Conservation (phyloP, 2,888 invertebrate genomes). For the Drosophila leonis region DNA sequence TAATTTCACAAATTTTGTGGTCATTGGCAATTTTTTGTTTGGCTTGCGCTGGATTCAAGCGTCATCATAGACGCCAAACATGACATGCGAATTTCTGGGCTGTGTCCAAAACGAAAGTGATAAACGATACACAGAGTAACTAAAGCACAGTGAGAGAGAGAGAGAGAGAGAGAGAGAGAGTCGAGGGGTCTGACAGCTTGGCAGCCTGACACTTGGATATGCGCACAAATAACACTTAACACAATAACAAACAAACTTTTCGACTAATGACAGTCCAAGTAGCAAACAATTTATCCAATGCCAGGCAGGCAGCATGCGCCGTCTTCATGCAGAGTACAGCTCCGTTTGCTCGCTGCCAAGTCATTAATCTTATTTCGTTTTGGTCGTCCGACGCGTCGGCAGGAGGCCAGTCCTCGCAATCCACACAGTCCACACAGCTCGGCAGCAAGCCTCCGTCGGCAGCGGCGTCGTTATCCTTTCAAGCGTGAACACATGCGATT, state of each 20-base stretch:
- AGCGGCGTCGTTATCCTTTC: conserved; percentile 82
- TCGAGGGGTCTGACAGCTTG: conserved; percentile 39
- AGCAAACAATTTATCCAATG: conserved; percentile 82
- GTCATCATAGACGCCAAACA: conserved; percentile 43
- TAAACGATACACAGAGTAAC: conserved; percentile 66
- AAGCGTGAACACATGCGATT: conserved; percentile 85
- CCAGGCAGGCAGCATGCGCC: conserved; percentile 55
- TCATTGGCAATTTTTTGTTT: conserved; percentile 40
- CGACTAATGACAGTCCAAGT: conserved; percentile 84
- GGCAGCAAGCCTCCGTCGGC: conserved; percentile 29
- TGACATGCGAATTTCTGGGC: conserved; percentile 63
- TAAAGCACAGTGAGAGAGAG: conserved; percentile 21
- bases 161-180: conserved; percentile 12
- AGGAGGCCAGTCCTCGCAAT: conserved; percentile 31
- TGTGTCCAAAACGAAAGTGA: conserved; percentile 70
- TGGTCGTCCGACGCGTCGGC: conserved; percentile 55
- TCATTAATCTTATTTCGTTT: conserved; percentile 84
- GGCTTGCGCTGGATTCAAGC: conserved; percentile 12
- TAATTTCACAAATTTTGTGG: conserved; percentile 55
- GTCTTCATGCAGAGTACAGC: conserved; percentile 21
- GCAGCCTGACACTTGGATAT: conserved; percentile 78
- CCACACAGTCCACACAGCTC: conserved; percentile 14
- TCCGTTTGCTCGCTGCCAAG: conserved; percentile 65
- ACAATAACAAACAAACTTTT: conserved; percentile 84
- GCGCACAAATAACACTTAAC: conserved; percentile 84